Evolutionary conservation across 2,888 invertebrate genomes (phyloP).

Genomic region (Exocentrus adspersus): DNA sequence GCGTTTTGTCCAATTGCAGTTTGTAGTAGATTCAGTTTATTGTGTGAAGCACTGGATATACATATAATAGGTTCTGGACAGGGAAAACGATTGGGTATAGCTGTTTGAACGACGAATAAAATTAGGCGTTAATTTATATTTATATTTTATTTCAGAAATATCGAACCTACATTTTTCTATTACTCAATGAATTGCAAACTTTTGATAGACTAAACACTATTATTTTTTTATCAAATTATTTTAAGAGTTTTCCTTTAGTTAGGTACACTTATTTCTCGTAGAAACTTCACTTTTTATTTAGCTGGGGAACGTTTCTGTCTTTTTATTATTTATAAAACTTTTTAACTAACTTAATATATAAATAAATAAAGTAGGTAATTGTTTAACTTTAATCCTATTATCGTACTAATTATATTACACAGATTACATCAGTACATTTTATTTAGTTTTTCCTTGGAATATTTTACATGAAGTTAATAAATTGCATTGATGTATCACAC

Average conservation of each 20-base stretch:
- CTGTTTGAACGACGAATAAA: neutral
- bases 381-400: slow-evolving; percentile 14
- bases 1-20: too few relatives aligned
- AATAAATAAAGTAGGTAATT: slow-evolving; percentile 17
- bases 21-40: too few relatives aligned
- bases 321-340: slow-evolving; percentile 15
- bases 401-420: slow-evolving; percentile 11
- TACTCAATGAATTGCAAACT: slow-evolving; percentile 55
- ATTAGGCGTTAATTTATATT: slow-evolving; percentile 22
- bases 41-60: too few relatives aligned
- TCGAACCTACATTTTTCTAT: slow-evolving; percentile 55
- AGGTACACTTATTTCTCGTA: slow-evolving; percentile 28
- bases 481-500: slow-evolving; percentile 18
- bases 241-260: slow-evolving; percentile 33
- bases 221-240: slow-evolving; percentile 47
- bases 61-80: too few relatives aligned
- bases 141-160: slow-evolving; percentile 59
- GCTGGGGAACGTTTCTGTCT: slow-evolving; percentile 9
- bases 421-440: slow-evolving; percentile 21
- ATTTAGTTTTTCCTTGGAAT: neutral
- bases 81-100: too few relatives aligned
- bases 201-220: slow-evolving; percentile 29
- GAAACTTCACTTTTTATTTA: slow-evolving; percentile 19
- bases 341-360: slow-evolving; percentile 10
- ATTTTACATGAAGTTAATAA: slow-evolving; percentile 18